Percentiles rank a stretch among this genome's conserved stretches.
Evolutionary conservation across 2,888 invertebrate genomes (phyloP).

Genomic region (Biston betularia): DNA sequence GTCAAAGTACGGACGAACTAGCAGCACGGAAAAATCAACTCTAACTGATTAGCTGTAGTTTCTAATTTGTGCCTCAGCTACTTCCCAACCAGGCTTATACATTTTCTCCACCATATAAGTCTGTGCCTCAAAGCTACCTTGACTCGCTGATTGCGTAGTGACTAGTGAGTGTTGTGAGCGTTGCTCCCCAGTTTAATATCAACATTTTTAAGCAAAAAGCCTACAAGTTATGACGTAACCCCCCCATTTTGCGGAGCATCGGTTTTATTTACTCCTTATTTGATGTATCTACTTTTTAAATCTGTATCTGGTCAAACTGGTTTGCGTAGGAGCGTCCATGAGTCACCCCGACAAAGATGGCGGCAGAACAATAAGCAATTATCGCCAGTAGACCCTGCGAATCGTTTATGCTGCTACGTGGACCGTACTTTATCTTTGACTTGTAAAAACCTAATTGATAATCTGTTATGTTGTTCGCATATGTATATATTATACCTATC

Average conservation of each 20-base stretch:
- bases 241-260: constrained; percentile 27
- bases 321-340: constrained; percentile 65
- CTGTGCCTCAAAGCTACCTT: too few species aligned
- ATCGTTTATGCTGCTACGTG: constrained; percentile 40
- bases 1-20: too few species aligned
- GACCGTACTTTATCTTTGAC: constrained; percentile 44
- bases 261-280: constrained; percentile 38
- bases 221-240: not conserved
- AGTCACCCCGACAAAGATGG: constrained; percentile 63
- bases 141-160: too few species aligned
- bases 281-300: constrained; percentile 60
- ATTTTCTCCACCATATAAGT: too few species aligned
- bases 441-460: not conserved
- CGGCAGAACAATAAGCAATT: constrained; percentile 74
- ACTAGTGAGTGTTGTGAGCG: too few species aligned
- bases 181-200: too few species aligned
- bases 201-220: too few species aligned
- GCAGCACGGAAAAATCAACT: too few species aligned
- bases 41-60: too few species aligned
- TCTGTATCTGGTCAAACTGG: constrained; percentile 59
- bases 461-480: not conserved
- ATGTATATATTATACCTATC: too few species aligned
- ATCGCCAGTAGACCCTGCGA: constrained; percentile 56
- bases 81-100: too few species aligned
- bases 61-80: too few species aligned